Evolutionary conservation across 2,888 invertebrate genomes (phyloP).

Genomic region (Mamestra brassicae): DNA sequence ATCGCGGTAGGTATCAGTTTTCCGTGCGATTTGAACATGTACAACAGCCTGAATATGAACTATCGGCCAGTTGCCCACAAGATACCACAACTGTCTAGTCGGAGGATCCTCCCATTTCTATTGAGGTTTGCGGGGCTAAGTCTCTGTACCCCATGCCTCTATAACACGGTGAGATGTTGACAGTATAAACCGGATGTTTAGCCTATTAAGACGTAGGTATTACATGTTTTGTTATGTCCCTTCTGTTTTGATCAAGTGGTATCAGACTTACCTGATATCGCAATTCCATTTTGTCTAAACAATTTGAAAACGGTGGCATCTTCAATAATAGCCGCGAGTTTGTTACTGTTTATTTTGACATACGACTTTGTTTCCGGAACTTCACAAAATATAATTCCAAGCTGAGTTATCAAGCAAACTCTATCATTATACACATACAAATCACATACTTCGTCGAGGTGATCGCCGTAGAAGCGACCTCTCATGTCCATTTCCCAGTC

Average conservation of each 20-base stretch:
- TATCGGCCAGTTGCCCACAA: too few species aligned
- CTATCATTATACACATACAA: slow-evolving; percentile 63
- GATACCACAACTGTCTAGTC: too few species aligned
- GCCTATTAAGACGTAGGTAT: too few species aligned
- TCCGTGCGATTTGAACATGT: too few species aligned
- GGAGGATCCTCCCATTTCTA: too few species aligned
- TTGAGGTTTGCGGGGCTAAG: too few species aligned
- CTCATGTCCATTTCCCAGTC: slow-evolving; percentile 56
- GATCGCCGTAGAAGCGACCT: slow-evolving; percentile 65
- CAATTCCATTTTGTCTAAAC: slow-evolving; percentile 68
- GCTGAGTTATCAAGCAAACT: slow-evolving; percentile 68
- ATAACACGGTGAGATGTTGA: too few species aligned
- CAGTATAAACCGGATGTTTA: too few species aligned
- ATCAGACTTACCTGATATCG: slow-evolving; percentile 69
- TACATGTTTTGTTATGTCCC: neutral
- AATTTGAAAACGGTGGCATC: slow-evolving; percentile 40
- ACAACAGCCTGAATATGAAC: too few species aligned
- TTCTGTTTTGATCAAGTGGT: neutral
- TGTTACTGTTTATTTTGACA: slow-evolving; percentile 12
- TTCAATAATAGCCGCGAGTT: neutral
- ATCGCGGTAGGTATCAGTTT: too few species aligned
- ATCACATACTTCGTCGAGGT: slow-evolving; percentile 44
- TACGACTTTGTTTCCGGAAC: slow-evolving; percentile 29
- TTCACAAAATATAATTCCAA: slow-evolving; percentile 64
- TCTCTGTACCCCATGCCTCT: too few species aligned